Conservation (phyloP, 1,140 invertebrate genomes). For the Musca domestica region DNA sequence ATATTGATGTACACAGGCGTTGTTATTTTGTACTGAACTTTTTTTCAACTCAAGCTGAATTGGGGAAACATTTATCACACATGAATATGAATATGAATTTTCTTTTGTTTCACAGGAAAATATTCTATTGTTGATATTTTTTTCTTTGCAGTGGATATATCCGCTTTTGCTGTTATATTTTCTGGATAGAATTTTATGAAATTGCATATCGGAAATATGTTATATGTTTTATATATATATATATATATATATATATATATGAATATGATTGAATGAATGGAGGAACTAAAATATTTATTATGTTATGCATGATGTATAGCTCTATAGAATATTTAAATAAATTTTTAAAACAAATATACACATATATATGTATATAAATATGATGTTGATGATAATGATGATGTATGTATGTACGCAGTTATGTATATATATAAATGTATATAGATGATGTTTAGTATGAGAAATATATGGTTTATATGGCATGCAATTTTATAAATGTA, state of each 20-base stretch:
- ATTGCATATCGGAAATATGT: neutral
- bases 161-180: neutral
- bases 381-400: neutral
- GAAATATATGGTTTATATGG: no score
- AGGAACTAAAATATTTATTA: slow-evolving; percentile 22
- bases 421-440: no score
- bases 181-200: slow-evolving; percentile 9
- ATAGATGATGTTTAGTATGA: no score
- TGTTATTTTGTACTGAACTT: neutral
- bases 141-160: no score
- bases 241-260: neutral
- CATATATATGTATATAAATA: neutral
- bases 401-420: no score
- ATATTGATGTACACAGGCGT: neutral
- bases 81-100: no score
- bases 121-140: no score
- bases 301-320: slow-evolving; percentile 14
- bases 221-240: neutral
- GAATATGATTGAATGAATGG: no score
- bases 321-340: slow-evolving; percentile 10
- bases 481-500: no score
- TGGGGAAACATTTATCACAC: no score
- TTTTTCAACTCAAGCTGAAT: neutral
- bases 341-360: neutral
- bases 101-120: no score